Percentiles rank a stretch among this genome's conserved stretches.
Evolutionary conservation across 1,140 invertebrate genomes (phyloP).

Genomic region (Pseudomyrmex flavicornis): DNA sequence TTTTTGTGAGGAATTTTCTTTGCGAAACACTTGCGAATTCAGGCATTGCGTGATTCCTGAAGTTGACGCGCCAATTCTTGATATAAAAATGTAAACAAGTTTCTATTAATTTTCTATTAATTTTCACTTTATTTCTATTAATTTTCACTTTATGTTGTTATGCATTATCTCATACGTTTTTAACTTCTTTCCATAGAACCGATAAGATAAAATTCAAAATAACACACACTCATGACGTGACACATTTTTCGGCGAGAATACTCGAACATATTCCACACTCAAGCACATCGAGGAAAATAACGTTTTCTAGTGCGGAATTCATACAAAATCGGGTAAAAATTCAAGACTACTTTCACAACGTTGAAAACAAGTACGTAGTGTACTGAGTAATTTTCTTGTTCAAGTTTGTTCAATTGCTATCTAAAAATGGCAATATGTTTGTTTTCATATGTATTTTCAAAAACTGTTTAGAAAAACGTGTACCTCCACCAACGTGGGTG

Average conservation of each 20-base stretch:
- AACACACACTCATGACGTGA: constrained; percentile 77
- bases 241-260: constrained; percentile 80
- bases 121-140: constrained; percentile 12
- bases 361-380: constrained; percentile 72
- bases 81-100: constrained; percentile 73
- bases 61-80: constrained; percentile 74
- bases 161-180: constrained; percentile 35
- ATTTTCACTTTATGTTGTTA: constrained; percentile 11
- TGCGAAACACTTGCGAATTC: constrained; percentile 69
- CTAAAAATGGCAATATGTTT: too few relatives aligned
- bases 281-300: constrained; percentile 43
- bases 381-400: neutral
- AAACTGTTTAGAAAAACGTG: constrained; percentile 61
- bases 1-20: constrained; percentile 71
- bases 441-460: neutral
- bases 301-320: constrained; percentile 68
- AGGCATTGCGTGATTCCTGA: constrained; percentile 78
- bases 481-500: constrained; percentile 70
- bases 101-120: too few relatives aligned
- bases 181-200: constrained; percentile 68
- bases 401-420: neutral
- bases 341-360: constrained; percentile 71
- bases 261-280: constrained; percentile 68
- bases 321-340: constrained; percentile 64
- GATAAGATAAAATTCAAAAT: constrained; percentile 77